These are phyloP conservation scores for Caenorhabditis auriculariae DNA, from an alignment of 2,888 invertebrate species.

Conservation along the genomic window DNA sequence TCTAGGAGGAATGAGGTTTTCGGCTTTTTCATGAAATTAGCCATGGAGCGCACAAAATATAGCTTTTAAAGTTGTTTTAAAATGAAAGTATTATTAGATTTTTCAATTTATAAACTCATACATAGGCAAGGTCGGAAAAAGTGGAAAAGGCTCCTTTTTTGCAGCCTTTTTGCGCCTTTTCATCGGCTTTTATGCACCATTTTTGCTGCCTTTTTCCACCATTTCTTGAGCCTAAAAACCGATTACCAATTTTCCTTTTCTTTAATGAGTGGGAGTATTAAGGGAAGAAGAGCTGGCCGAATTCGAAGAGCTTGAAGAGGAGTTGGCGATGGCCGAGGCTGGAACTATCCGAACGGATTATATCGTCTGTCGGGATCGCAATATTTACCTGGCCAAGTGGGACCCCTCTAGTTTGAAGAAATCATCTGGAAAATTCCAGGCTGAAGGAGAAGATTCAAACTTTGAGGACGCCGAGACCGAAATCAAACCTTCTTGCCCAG, in stretches of 20 bases:
- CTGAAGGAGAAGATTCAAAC: conserved; percentile 17
- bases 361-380: conserved; percentile 24
- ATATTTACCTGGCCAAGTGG: conserved; percentile 38
- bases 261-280: not conserved
- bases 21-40: no score
- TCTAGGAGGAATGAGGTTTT: no score
- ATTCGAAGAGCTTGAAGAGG: conserved; percentile 43
- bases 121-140: no score
- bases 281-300: conserved; percentile 34
- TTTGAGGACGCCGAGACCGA: conserved; percentile 16
- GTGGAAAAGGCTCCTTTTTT: no score
- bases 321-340: conserved; percentile 32
- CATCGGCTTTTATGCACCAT: no score
- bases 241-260: not conserved
- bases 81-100: no score
- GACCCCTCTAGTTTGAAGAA: not conserved
- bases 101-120: no score
- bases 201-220: no score
- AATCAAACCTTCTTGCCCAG: conserved; percentile 25
- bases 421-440: conserved; percentile 1
- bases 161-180: no score
- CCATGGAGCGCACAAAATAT: no score
- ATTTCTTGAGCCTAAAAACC: not conserved
- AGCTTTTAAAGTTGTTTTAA: no score
- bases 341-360: conserved; percentile 36